Conservation (phyloP, 2,888 invertebrate species). For the Chrysodeixis includens region DNA sequence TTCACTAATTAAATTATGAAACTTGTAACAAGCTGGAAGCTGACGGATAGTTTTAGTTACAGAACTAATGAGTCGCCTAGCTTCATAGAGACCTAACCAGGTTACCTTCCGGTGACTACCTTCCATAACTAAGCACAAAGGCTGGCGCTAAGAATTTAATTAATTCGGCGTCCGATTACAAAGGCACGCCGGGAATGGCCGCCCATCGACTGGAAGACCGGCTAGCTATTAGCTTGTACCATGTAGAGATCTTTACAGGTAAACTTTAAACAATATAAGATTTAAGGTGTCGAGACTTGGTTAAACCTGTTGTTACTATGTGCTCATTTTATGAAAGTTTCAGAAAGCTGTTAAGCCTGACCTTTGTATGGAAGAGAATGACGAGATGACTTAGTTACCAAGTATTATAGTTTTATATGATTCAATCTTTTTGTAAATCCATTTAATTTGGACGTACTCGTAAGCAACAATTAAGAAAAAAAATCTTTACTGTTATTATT, state of each 20-base stretch:
- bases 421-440: too few species aligned
- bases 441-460: too few species aligned
- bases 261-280: neutral
- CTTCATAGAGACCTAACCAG: neutral
- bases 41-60: conserved; percentile 4
- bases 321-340: too few species aligned
- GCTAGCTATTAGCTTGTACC: conserved; percentile 7
- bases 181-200: conserved; percentile 25
- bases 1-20: neutral
- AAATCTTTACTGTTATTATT: too few species aligned
- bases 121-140: conserved; percentile 9
- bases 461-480: too few species aligned
- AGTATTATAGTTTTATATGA: too few species aligned
- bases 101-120: neutral
- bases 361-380: neutral
- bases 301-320: too few species aligned
- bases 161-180: conserved; percentile 31
- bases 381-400: too few species aligned
- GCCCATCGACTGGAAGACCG: conserved; percentile 3
- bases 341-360: neutral
- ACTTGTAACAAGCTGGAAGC: neutral
- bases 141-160: conserved; percentile 34
- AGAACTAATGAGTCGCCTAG: neutral
- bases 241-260: neutral
- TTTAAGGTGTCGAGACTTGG: too few species aligned